These are phyloP conservation scores for Rhizoglyphus robini DNA, from an alignment of 1,140 invertebrate genomes.

Conservation along the genomic window DNA sequence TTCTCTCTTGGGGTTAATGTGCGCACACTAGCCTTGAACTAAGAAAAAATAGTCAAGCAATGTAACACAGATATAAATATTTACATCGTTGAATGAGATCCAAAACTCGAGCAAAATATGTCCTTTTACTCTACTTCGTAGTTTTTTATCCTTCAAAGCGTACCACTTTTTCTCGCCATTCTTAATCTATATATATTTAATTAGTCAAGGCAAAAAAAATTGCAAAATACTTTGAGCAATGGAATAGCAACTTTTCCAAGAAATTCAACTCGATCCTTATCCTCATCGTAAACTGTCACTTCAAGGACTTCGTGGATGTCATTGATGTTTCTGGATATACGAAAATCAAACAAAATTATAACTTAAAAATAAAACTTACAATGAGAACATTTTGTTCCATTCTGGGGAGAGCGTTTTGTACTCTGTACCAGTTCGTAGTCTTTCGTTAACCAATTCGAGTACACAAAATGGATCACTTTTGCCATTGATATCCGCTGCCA, in stretches of 20 bases:
- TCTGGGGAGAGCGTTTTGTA: conserved; percentile 91
- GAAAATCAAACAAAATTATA: neutral
- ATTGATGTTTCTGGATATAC: conserved; percentile 58
- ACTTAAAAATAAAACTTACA: conserved; percentile 50
- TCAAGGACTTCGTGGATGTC: conserved; percentile 92
- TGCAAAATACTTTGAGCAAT: conserved; percentile 40
- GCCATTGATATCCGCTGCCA: conserved; percentile 76
- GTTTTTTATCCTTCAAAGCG: conserved; percentile 88
- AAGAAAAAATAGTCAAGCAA: neutral
- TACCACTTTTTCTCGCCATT: conserved; percentile 92
- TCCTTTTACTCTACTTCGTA: conserved; percentile 72
- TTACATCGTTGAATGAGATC: conserved; percentile 78
- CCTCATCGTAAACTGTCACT: conserved; percentile 96
- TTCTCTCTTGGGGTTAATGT: conserved; percentile 90
- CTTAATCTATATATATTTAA: conserved; percentile 52
- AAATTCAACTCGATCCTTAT: conserved; percentile 94
- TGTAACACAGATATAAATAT: too few relatives aligned
- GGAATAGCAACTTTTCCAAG: conserved; percentile 85
- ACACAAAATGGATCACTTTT: conserved; percentile 90
- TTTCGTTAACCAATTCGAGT: conserved; percentile 79
- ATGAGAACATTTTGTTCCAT: conserved; percentile 98
- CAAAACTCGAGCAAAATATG: conserved; percentile 85
- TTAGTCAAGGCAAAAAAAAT: neutral
- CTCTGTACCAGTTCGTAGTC: conserved; percentile 93
- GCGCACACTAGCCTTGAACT: conserved; percentile 59